phyloP scores from a whole-genome alignment of 2,113 vertebrate genomes.

The Lampris incognitus region DNA sequence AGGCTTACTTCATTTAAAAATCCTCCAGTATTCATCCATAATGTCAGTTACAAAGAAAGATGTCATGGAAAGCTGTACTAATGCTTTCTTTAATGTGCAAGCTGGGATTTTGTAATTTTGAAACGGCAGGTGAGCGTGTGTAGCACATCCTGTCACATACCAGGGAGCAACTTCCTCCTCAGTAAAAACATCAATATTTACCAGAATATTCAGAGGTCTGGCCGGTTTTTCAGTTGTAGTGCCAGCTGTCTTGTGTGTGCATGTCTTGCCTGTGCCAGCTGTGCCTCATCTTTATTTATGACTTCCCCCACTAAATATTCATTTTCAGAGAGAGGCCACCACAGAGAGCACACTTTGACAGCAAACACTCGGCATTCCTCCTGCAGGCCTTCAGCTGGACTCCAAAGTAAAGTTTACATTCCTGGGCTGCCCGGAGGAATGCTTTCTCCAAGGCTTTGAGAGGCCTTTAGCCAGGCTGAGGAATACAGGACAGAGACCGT shows the following conservation, averaged over 20 bases:
- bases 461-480: background rate
- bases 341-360: constrained; percentile 62
- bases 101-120: constrained; percentile 27
- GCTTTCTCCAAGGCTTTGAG: constrained; percentile 55
- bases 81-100: constrained; percentile 9
- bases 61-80: constrained; percentile 33
- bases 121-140: constrained; percentile 54
- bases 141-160: constrained; percentile 65
- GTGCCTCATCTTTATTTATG: constrained; percentile 79
- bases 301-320: constrained; percentile 62
- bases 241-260: constrained; percentile 56
- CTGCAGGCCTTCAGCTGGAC: constrained; percentile 41
- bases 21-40: constrained; percentile 13
- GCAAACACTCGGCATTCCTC: constrained; percentile 72
- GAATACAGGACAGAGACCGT: constrained; percentile 30
- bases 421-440: constrained; percentile 62
- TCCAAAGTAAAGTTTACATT: constrained; percentile 81
- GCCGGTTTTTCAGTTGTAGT: constrained; percentile 63
- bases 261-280: constrained; percentile 56
- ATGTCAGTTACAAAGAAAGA: constrained; percentile 2
- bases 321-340: constrained; percentile 54
- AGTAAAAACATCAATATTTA: constrained; percentile 81
- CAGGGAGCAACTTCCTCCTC: constrained; percentile 67
- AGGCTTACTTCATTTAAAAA: background rate
- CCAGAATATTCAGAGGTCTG: constrained; percentile 56